Conservation (phyloP, 2,888 invertebrate species). For the Pheosia tremula region DNA sequence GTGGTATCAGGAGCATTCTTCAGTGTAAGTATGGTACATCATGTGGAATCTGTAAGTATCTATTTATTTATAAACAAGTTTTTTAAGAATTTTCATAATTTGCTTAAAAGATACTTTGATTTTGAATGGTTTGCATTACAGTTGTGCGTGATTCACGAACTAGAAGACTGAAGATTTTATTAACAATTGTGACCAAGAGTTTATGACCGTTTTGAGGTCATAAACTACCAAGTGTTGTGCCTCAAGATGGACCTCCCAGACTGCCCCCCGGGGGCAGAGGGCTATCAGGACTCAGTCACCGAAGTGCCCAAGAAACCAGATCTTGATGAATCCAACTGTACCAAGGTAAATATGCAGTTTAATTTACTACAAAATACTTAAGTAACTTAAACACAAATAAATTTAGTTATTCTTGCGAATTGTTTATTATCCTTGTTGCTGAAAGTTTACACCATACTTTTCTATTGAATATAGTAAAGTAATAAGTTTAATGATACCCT, state of each 20-base stretch:
- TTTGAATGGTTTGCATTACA: constrained; percentile 58
- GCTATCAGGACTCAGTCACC: constrained; percentile 74
- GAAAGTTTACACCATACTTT: constrained; percentile 10
- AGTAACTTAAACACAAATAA: constrained; percentile 33
- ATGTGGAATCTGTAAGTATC: constrained; percentile 61
- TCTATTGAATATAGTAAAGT: constrained; percentile 26
- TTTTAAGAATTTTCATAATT: constrained; percentile 29
- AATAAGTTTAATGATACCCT: constrained; percentile 13
- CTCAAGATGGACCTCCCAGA: constrained; percentile 78
- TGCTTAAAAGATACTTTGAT: constrained; percentile 34
- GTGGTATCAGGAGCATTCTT: constrained; percentile 36
- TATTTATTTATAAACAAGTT: constrained; percentile 54
- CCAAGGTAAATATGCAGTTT: constrained; percentile 74
- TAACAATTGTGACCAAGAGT: constrained; percentile 53
- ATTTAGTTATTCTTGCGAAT: constrained; percentile 26
- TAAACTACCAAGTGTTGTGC: constrained; percentile 79
- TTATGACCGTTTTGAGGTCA: constrained; percentile 71
- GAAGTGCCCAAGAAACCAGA: constrained; percentile 68
- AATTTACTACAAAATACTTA: constrained; percentile 19
- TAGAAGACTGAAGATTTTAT: constrained; percentile 50
- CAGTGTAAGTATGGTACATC: constrained; percentile 46
- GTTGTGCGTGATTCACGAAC: constrained; percentile 44
- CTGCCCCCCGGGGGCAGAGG: constrained; percentile 79
- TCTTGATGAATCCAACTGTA: constrained; percentile 50
- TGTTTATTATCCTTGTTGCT: constrained; percentile 36